Conservation (phyloP, 2,797 vertebrate species). For the Heterohyrax brucei region DNA sequence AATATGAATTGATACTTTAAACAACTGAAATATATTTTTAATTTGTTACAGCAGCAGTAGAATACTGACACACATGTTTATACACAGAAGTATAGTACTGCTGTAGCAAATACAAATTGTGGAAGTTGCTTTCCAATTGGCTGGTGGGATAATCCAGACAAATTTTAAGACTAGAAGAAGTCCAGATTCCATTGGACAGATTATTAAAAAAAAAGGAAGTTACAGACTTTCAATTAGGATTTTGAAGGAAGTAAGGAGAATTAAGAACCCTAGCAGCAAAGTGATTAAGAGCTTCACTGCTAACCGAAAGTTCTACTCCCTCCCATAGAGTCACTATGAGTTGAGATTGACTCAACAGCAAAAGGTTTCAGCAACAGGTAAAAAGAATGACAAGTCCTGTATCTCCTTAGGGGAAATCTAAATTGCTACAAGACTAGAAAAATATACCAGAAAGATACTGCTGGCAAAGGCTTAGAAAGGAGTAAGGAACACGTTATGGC, state of each 20-base stretch:
- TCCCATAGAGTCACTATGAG: too few species aligned
- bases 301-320: too few species aligned
- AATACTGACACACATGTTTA: not conserved
- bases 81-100: not conserved
- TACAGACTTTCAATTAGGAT: not conserved
- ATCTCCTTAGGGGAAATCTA: not conserved
- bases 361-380: too few species aligned
- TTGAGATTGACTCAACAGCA: too few species aligned
- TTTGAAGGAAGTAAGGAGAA: not conserved
- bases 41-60: not conserved
- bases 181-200: not conserved
- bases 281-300: too few species aligned
- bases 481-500: not conserved
- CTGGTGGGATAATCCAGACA: not conserved
- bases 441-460: not conserved
- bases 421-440: constrained; percentile 14
- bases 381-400: not conserved
- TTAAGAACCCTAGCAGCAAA: too few species aligned
- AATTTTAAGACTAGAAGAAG: not conserved
- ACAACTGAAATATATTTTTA: not conserved
- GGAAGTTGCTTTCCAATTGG: not conserved
- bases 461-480: not conserved
- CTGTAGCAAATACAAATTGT: not conserved
- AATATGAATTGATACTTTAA: not conserved
- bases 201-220: not conserved